These are phyloP conservation scores for Caenorhabditis wallacei DNA, from an alignment of 2,888 invertebrate genomes.

Conservation along the genomic window DNA sequence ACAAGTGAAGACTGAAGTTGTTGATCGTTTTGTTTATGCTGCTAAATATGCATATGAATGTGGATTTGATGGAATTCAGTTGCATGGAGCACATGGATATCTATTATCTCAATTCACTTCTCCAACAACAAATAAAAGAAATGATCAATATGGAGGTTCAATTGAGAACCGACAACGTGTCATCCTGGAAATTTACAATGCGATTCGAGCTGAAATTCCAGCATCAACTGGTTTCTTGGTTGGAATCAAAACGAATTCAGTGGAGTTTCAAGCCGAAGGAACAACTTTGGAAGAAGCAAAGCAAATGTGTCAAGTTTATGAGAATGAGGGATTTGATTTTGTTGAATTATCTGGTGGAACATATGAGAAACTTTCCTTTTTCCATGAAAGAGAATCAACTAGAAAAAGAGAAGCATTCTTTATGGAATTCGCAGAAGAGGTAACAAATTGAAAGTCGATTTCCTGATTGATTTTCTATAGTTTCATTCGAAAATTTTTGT, in stretches of 20 bases:
- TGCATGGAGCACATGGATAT: constrained; percentile 79
- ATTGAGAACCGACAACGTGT: constrained; percentile 74
- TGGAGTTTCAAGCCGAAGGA: constrained; percentile 76
- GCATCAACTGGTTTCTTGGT: constrained; percentile 70
- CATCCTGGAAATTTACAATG: constrained; percentile 75
- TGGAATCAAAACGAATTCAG: constrained; percentile 78
- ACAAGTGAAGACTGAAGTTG: constrained; percentile 74
- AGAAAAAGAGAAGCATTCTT: constrained; percentile 74
- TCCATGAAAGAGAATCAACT: constrained; percentile 70
- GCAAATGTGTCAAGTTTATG: constrained; percentile 64
- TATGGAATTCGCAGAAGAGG: constrained; percentile 72
- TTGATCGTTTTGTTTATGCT: constrained; percentile 69
- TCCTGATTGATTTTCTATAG: too few species aligned
- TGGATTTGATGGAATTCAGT: constrained; percentile 77
- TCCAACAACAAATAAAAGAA: constrained; percentile 77
- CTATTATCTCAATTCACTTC: constrained; percentile 77
- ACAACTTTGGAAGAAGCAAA: constrained; percentile 70
- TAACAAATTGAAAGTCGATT: too few species aligned
- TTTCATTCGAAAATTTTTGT: background rate
- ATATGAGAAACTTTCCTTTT: constrained; percentile 67
- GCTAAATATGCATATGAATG: constrained; percentile 63
- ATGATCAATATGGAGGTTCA: constrained; percentile 76
- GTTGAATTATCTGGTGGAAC: constrained; percentile 78
- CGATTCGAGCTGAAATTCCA: constrained; percentile 71
- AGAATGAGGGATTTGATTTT: constrained; percentile 73